Percentiles rank a stretch among this genome's conserved stretches.
Evolutionary conservation across 30 jellyfish, hydroid and myxozoan genomes (phyloP).

Genomic region (Aurelia sp.): DNA sequence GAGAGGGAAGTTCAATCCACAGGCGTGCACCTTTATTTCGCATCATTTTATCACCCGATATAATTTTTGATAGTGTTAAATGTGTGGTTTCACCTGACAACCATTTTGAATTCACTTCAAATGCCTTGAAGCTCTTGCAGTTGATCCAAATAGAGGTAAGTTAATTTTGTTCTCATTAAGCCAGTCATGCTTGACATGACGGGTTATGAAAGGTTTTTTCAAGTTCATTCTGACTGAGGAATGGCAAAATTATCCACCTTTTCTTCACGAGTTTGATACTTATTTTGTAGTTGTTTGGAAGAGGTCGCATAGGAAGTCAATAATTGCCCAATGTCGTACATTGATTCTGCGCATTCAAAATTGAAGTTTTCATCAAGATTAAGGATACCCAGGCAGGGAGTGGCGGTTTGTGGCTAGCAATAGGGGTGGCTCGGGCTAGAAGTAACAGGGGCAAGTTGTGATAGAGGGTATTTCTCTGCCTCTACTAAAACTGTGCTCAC

Average conservation of each 20-base stretch:
- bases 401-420: no score
- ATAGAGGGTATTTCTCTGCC: no score
- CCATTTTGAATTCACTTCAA: constrained; percentile 42
- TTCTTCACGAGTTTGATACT: not conserved
- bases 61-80: constrained; percentile 38
- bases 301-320: not conserved
- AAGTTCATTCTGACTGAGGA: no score
- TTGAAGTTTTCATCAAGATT: not conserved
- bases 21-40: no score
- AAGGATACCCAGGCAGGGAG: not conserved
- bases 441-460: no score
- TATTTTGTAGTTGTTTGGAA: not conserved
- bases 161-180: not conserved
- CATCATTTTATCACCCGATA: no score
- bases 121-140: constrained; percentile 33
- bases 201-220: no score
- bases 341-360: not conserved
- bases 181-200: no score
- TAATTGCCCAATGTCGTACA: not conserved
- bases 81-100: constrained; percentile 56
- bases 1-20: no score
- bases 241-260: no score
- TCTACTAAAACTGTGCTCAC: no score
- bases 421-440: no score
- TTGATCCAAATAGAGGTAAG: constrained; percentile 55